Base-by-base conservation (phyloP, 2,797 vertebrate genomes). In the Aldrovandia affinis region DNA sequence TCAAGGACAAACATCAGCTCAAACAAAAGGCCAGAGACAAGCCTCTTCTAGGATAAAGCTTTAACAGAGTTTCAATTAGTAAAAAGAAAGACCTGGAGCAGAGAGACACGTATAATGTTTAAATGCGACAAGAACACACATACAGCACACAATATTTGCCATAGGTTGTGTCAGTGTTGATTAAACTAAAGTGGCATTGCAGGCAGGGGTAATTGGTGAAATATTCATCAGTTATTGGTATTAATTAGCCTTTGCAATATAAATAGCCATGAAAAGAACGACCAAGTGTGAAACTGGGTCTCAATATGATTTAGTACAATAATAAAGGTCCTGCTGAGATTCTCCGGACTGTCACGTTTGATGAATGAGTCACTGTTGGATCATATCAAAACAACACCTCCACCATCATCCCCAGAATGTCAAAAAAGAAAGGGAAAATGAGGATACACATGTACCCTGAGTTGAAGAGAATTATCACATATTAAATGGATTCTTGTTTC, bases 311-410 rank as follows among this genome's bases (percentile, higher is more conserved):
- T 52, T 83, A 33, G n/a, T 47, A 50, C 61, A 81, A 80, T 81
- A 83, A 80, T 82, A 84, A 82, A 81, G 80, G 83, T 77, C 82
- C 81, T 44, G 81, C n/a, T 81, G 81, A 86, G 80, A 85, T 85
- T 86, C 57, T 65, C 80, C 55, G 59, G 77, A 81, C 83, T 84
- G 86, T 85, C 84, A 63, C 55, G 36, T 84, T 33, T 36, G 81
- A 87, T 86, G 78, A 90, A 90, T 88, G 83, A 68, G 28, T 75
- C 68, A 68, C 85, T 86, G 81, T 83, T 86, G 80, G 84, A 73
- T 81, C 78, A 52, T 86, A 81, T 82, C 36, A 54, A 84, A 82
- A 84, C 22, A 81, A 85, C 78, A 83, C 61, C 77, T 73, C 20
- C 47, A 12, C 20, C 30, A 78, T 30, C 63, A 57, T 47, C 65